Conservation (phyloP, 92 coral and sea anemone genomes). For the Epizoanthus stellaris region DNA sequence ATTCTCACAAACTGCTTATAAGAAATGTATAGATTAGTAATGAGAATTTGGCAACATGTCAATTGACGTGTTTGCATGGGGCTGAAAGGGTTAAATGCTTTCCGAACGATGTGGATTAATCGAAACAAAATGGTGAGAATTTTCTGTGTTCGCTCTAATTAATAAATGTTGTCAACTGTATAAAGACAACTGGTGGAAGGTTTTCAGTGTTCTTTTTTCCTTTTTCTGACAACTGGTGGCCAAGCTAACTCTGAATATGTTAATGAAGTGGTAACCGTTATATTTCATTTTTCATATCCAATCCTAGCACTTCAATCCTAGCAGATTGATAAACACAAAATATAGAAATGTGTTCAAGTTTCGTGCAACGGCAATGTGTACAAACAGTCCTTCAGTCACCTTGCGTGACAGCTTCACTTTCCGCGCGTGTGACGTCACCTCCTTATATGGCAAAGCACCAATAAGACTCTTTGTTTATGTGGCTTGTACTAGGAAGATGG, state of each 20-base stretch:
- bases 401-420: slow-evolving; percentile 22
- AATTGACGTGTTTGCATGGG: no score
- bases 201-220: neutral
- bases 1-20: neutral
- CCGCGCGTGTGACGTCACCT: slow-evolving; percentile 37
- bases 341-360: neutral
- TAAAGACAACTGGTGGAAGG: slow-evolving; percentile 22
- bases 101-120: neutral
- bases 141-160: neutral
- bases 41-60: no score
- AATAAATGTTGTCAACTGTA: neutral
- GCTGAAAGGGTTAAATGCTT: no score
- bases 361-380: neutral
- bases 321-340: neutral
- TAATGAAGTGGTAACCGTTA: neutral
- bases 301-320: neutral
- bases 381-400: neutral
- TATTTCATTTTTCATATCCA: neutral
- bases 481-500: neutral
- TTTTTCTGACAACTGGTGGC: neutral
- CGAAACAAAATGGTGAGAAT: neutral
- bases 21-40: no score
- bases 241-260: neutral
- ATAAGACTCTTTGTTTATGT: slow-evolving; percentile 11
- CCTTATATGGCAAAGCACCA: slow-evolving; percentile 29